phyloP scores from a whole-genome alignment of 1,140 invertebrate genomes.

The Heliconius hewitsoni region DNA sequence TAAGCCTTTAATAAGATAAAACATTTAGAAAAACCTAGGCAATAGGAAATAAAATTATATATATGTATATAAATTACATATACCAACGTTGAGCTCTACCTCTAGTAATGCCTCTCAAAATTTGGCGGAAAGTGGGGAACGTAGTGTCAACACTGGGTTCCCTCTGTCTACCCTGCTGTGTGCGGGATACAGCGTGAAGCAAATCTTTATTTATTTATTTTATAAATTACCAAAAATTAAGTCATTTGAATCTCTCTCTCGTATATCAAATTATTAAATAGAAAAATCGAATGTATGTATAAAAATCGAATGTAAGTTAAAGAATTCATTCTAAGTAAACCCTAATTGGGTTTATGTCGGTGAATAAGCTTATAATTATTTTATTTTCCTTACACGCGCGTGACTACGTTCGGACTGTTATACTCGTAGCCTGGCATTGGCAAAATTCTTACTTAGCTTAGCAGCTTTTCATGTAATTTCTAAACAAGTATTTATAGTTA shows the following conservation, averaged over 20 bases:
- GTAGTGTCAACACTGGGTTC: too few relatives aligned
- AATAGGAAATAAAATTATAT: background rate
- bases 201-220: too few relatives aligned
- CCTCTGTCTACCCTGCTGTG: too few relatives aligned
- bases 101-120: too few relatives aligned
- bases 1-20: constrained; percentile 10
- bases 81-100: too few relatives aligned
- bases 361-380: background rate
- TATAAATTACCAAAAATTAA: too few relatives aligned
- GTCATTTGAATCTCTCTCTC: background rate
- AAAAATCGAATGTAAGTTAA: background rate
- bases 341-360: background rate
- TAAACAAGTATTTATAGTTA: background rate
- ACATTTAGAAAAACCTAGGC: background rate
- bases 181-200: too few relatives aligned
- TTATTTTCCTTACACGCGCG: background rate
- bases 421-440: background rate
- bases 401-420: background rate
- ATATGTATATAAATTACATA: background rate
- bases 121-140: too few relatives aligned
- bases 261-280: background rate
- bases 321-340: background rate
- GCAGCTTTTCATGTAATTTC: background rate
- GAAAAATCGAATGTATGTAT: background rate
- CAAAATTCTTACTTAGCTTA: background rate